A percentile compares a stretch with the other conserved stretches of the same genome.
phyloP scores from a whole-genome alignment of 2,113 vertebrate species.

The Xyliphius kryptos region DNA sequence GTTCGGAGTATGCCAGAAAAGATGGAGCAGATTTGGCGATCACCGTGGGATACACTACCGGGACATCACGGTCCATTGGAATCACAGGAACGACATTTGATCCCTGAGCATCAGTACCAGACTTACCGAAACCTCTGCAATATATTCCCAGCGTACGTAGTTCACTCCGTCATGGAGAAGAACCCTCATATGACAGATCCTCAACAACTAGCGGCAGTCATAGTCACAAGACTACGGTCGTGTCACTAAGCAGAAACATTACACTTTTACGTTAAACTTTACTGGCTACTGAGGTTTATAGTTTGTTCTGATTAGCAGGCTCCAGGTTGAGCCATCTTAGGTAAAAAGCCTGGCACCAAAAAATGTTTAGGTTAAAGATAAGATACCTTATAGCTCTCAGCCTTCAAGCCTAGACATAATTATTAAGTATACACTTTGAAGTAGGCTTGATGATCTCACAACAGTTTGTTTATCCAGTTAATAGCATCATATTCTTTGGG shows the following conservation, averaged over 20 bases:
- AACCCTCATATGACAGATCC: conserved; percentile 94
- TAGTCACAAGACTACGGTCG: conserved; percentile 89
- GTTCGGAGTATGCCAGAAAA: conserved; percentile 97
- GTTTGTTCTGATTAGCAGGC: too few relatives aligned
- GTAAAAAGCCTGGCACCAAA: too few relatives aligned
- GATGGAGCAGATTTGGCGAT: conserved; percentile 97
- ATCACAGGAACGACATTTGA: conserved; percentile 78
- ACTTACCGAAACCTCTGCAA: conserved; percentile 98
- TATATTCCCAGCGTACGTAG: conserved; percentile 92
- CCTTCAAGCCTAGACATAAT: too few relatives aligned
- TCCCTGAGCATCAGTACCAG: conserved; percentile 94
- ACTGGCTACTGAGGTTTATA: too few relatives aligned
- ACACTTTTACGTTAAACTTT: too few relatives aligned
- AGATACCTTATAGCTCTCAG: too few relatives aligned
- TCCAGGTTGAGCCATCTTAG: too few relatives aligned
- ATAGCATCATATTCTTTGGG: too few relatives aligned
- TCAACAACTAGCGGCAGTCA: conserved; percentile 92
- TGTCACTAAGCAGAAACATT: conserved; percentile 79
- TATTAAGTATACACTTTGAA: too few relatives aligned
- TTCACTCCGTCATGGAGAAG: conserved; percentile 97
- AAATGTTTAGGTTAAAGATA: too few relatives aligned
- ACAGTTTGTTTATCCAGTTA: too few relatives aligned
- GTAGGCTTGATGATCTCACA: too few relatives aligned
- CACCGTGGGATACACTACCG: conserved; percentile 80
- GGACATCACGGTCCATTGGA: conserved; percentile 51